Base-by-base conservation (phyloP, 2,888 invertebrate genomes). In the Actias luna region DNA sequence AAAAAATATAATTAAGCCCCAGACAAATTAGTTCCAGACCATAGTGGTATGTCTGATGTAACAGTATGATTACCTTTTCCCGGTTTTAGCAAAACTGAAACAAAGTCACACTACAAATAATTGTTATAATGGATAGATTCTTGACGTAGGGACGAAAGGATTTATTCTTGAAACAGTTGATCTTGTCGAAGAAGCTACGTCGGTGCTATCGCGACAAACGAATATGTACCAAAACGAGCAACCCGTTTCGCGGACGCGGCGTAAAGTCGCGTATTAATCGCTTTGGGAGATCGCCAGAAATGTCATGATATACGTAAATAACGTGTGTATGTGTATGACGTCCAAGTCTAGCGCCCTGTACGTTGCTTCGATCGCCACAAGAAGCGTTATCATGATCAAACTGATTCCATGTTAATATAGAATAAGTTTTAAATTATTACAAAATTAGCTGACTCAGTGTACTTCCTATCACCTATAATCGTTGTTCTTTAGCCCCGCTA, bases 241-340 rank as follows among this genome's bases (percentile, higher is more conserved):
- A 12, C 8, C 46, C 18, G 22, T 5, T 22, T 22, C 22, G 14
- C 18, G 22, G 46, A 25, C 42, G 18, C 46, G 46, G 25, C 12
- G 25, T 12, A 50, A 50, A 50, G 22, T 50, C 22, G 22, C 22
- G 46, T 25, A 25, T 50, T 50, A 50, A 50, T 50, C 4, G 46
- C 46, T 22, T 50, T 50, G 46, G 46, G 46, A 50, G 46, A 12
- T 25, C 22, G 46, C 46, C 46, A 50, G 25, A 22, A 50, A 50
- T 50, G 46, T 50, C 46, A 50, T 12, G 25, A 46, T 22, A 46
- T 22, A 46, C 46, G 46, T 22, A 46, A 46, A 46, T 46, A 46
- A 22, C 22, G 46, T 10, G 14, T 8, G 22, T 10, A 22, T 22
- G 46, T 39, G 46, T 10, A 22, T 46, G 46, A 46, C 46, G 46